Evolutionary conservation across 2,888 invertebrate species (phyloP), one percentile per base, ranked within the genome.

Genomic region (Linyphia triangularis): DNA sequence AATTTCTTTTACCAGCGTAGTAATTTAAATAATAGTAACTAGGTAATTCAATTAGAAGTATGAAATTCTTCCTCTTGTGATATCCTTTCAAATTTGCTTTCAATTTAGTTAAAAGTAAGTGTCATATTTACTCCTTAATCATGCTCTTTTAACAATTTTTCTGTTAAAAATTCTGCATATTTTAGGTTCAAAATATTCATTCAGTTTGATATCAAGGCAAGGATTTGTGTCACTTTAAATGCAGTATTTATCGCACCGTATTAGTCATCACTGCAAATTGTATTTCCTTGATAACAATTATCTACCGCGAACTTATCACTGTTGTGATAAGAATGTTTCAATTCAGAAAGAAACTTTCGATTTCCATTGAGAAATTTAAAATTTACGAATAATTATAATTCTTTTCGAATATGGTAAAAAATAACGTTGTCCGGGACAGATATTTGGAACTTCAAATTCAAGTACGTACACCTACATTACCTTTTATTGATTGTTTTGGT

Each of bases 281-380:
- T 40, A n/a, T 40, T 40, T 77, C 24, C 40, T 37, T 10, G 77
- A 77, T 77, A 63, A 63, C 16, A 40, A 7, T 3, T 37, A 33
- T 26, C 10, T 63, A 63, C 16, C n/a, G 6, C 13, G 26, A 61
- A 10, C 37, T 77, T 77, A 77, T 77, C 77, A 10, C 19, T 61
- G 16, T 33, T 19, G 13, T 16, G 77, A 77, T 77, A 77, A 77
- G n/a, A 37, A 33, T 63, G 63, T 63, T 77, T 37, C 63, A 63
- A 19, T 24, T 24, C 30, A 26, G 16, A 16, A 61, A 16, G 33
- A 61, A 61, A 61, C 16, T 77, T 77, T 40, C 7, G 30, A 26
- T 63, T 1, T 51, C 9, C n/a, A 51, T 13, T n/a, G n/a, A 51
- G 5, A 51, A n/a, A 51, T 51, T 51, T 51, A 5, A 3, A 6